These are phyloP conservation scores for Oryzias javanicus DNA, from an alignment of 2,113 vertebrate genomes.

Conservation along the genomic window DNA sequence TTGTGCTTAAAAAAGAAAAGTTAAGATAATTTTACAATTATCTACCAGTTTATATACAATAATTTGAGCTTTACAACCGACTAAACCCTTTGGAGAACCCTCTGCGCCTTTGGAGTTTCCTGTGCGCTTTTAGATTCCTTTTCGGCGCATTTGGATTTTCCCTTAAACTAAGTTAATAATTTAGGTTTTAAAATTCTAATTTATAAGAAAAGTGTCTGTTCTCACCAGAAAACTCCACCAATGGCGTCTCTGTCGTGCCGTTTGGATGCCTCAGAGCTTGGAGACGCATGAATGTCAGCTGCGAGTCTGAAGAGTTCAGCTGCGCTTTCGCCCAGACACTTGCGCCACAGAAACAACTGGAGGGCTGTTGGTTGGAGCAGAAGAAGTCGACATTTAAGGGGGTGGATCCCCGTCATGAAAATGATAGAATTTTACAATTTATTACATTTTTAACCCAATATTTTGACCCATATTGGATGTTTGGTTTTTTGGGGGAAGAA, in stretches of 20 bases:
- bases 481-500: not conserved
- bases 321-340: conserved; percentile 53
- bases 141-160: conserved; percentile 18
- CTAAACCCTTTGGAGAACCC: conserved; percentile 4
- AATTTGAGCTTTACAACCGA: not conserved
- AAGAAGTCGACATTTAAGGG: conserved; percentile 64
- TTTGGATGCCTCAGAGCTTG: conserved; percentile 43
- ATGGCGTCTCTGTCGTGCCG: conserved; percentile 13
- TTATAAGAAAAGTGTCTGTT: conserved; percentile 14
- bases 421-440: conserved; percentile 46
- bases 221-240: conserved; percentile 15
- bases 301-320: conserved; percentile 30
- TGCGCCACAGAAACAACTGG: conserved; percentile 46
- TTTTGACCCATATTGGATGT: conserved; percentile 35
- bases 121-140: conserved; percentile 52
- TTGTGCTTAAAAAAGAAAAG: not conserved
- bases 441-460: conserved; percentile 28
- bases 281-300: conserved; percentile 28
- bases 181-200: conserved; percentile 20
- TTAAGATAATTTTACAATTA: not conserved
- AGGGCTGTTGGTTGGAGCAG: conserved; percentile 61
- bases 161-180: conserved; percentile 7
- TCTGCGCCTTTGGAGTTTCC: conserved; percentile 43
- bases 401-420: conserved; percentile 46
- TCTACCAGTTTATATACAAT: conserved; percentile 21